Percentiles rank a stretch among this genome's conserved stretches.
Evolutionary conservation across 2,888 invertebrate species (phyloP).

Genomic region (Calliphora vomitoria): DNA sequence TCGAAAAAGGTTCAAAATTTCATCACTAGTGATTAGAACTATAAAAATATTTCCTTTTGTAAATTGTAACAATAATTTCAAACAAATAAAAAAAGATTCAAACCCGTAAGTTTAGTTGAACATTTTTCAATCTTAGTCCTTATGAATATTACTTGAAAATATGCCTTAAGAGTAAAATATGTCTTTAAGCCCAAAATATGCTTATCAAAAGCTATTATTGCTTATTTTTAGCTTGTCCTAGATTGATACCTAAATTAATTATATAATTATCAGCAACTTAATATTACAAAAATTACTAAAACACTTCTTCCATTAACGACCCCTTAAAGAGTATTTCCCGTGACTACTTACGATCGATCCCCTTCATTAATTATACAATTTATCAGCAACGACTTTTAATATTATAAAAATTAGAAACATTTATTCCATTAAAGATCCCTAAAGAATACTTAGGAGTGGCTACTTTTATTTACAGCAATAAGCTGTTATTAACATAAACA

Average conservation of each 20-base stretch:
- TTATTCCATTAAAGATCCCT: not conserved
- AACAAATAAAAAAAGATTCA: no score
- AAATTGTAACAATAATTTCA: no score
- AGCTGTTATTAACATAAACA: constrained; percentile 39
- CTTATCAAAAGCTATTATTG: no score
- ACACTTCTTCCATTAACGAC: not conserved
- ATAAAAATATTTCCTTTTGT: no score
- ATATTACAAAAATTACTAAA: constrained; percentile 1
- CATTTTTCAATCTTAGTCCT: no score
- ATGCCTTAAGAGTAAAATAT: no score
- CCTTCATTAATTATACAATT: constrained; percentile 29
- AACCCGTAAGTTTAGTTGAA: no score
- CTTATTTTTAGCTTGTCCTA: no score
- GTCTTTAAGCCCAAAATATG: no score
- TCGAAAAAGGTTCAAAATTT: no score
- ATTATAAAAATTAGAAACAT: constrained; percentile 7
- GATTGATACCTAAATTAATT: not conserved
- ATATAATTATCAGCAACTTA: not conserved
- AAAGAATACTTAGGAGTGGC: constrained; percentile 36
- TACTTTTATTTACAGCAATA: constrained; percentile 35
- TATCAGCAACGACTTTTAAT: not conserved
- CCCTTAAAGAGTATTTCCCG: not conserved
- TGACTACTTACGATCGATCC: constrained; percentile 22
- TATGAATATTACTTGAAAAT: no score
- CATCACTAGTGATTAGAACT: no score